Evolutionary conservation across 2,888 invertebrate species (phyloP), one percentile per base, ranked within the genome.

Genomic region (Hemithea aestivaria): DNA sequence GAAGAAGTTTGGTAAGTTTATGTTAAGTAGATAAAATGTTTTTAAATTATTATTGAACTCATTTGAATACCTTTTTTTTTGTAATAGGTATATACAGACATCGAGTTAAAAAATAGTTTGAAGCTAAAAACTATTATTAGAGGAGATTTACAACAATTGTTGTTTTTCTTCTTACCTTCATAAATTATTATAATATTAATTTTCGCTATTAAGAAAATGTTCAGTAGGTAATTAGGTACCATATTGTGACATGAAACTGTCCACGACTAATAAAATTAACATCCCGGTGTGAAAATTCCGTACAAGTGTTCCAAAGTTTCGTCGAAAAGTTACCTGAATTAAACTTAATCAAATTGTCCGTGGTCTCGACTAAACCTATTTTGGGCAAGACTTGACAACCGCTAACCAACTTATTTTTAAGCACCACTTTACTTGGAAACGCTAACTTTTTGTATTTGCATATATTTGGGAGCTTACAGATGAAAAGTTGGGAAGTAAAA

Each of bases 261-360:
- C 23, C 10, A 24, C 32, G 37, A 35, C 30, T 41, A 45, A 51
- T 21, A 27, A 38, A 40, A 40, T 51, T 26, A 47, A 26, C 34
- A 26, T 23, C 11, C 7, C 23, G 26, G 42, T 35, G 38, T 60
- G 67, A 58, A 59, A 62, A 70, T 66, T 62, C 62, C 57, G 56
- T 62, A 62, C 63, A 65, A 71, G 62, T 60, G 61, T 66, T 66
- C 66, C 63, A 61, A 66, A 70, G 67, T 66, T 62, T 68, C 58
- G 73, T 70, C 74, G 70, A 72, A 80, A 83, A 84, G 78, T 81
- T 81, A 62, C 60, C 63, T 65, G 66, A 68, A 78, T 74, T 75
- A 67, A 67, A 73, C 69, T 73, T 80, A 83, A 87, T 83, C 69
- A 71, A 68, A 75, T 78, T 75, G 67, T 51, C 64, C 68, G 74